Conservation (phyloP, 1,140 invertebrate genomes). For the Choristoneura fumiferana region DNA sequence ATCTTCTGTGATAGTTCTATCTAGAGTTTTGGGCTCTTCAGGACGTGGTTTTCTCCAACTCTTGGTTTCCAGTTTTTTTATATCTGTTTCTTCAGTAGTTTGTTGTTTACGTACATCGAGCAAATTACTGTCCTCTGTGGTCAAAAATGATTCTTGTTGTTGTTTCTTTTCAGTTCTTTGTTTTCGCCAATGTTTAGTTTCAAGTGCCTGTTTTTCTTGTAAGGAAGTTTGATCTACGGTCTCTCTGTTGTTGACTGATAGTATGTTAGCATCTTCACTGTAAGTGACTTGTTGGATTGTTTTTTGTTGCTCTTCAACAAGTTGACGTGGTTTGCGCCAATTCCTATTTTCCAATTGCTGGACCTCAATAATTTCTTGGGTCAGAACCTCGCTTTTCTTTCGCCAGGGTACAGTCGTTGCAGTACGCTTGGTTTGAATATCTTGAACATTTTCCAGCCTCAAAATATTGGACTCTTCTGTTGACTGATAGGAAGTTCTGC, state of each 20-base stretch:
- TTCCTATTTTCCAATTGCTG: slow-evolving; percentile 26
- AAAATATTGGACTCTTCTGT: slow-evolving; percentile 65
- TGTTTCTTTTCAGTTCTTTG: slow-evolving; percentile 20
- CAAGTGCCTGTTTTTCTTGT: slow-evolving; percentile 23
- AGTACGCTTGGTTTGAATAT: slow-evolving; percentile 46
- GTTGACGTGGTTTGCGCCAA: slow-evolving; percentile 19
- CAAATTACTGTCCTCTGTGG: slow-evolving; percentile 5
- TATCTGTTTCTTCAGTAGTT: neutral
- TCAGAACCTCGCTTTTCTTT: slow-evolving; percentile 28
- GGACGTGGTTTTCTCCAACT: slow-evolving; percentile 51
- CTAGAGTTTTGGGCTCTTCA: slow-evolving; percentile 20
- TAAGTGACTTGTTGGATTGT: neutral
- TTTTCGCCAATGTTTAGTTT: slow-evolving; percentile 34
- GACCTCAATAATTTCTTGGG: slow-evolving; percentile 23
- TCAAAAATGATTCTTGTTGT: too few relatives aligned
- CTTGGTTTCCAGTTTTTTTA: slow-evolving; percentile 35
- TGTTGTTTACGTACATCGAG: neutral
- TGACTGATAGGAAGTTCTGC: slow-evolving; percentile 42
- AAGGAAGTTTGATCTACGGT: neutral
- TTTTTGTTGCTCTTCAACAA: neutral
- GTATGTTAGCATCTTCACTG: slow-evolving; percentile 14
- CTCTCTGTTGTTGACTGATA: slow-evolving; percentile 15
- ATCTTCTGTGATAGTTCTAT: slow-evolving; percentile 24
- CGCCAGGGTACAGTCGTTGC: slow-evolving; percentile 54
- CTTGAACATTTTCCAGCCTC: slow-evolving; percentile 48